Base-by-base conservation (phyloP, 2,888 invertebrate genomes). In the Falcaria lacertinaria region DNA sequence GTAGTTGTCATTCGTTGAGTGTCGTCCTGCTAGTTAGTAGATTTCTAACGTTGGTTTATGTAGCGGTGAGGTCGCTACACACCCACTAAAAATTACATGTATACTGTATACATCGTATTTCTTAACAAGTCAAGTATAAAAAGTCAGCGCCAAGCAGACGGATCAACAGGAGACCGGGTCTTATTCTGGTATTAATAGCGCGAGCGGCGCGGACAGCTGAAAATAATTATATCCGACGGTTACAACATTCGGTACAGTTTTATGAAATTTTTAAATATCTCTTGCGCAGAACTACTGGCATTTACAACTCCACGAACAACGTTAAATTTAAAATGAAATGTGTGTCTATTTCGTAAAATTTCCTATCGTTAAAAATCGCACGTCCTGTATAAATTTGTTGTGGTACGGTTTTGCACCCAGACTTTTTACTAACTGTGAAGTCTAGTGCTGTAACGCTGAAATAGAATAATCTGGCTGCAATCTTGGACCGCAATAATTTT, bases 191-290 rank as follows among this genome's bases (percentile, higher is more conserved):
- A 37, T 37, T 37, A 14, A 52, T 60, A 57, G 42, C 43, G 37
- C 33, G 41, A 52, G 62, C 62, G 46, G 58, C 53, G 59, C 56
- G 50, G 45, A 43, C 35, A 2, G 39, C 57, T 66, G 57, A 60
- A 64, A 60, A 68, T 62, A 63, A 52, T 41, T 47, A 37, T 37
- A 37, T 37, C 36, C 43, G 25, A 43, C 52, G 45, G 45, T 60
- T 60, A 53, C 58, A 60, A 60, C 59, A 59, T 44, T 25, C 19
- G 44, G 36, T 25, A 25, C 37, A 8, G 33, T 35, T 54, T 49
- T 52, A 44, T 43, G 43, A 47, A 44, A 43, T 38, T 33, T 37
- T 37, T 37, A 37, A 36, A 36, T 22, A 37, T 37, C 37, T 37
- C 25, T 22, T 22, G 22, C 36, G 35, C 35, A 35, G 34, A 16